Conservation (phyloP, 2,113 vertebrate species). For the Globicephala melas region DNA sequence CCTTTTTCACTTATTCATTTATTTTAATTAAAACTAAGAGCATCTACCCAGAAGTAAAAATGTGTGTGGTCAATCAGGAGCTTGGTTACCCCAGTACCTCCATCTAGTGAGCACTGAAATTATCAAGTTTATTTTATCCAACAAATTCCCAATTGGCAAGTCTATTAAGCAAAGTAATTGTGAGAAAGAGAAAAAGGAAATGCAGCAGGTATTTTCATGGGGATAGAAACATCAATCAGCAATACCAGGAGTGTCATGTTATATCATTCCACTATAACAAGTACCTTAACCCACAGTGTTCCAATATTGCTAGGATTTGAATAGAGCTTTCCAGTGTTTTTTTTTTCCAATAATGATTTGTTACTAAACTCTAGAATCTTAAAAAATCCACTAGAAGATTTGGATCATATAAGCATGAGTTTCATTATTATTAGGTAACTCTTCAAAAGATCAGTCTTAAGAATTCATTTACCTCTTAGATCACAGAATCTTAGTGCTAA, state of each 20-base stretch:
- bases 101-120: slow-evolving; percentile 33
- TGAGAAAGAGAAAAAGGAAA: not conserved
- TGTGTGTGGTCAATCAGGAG: not conserved
- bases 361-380: slow-evolving; percentile 32
- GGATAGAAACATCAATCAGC: not conserved
- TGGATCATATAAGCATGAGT: not conserved
- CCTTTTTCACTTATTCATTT: slow-evolving; percentile 38
- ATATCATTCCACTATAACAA: not conserved
- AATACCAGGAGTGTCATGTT: not conserved
- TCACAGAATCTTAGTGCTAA: not conserved
- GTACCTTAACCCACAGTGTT: not conserved
- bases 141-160: not conserved
- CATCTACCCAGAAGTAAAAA: slow-evolving; percentile 4
- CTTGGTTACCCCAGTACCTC: not conserved
- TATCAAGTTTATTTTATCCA: not conserved
- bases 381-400: slow-evolving; percentile 35
- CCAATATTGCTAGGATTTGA: not conserved
- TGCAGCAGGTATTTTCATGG: not conserved
- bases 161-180: not conserved
- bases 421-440: slow-evolving; percentile 2
- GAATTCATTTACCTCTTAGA: slow-evolving; percentile 2
- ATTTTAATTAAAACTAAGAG: slow-evolving; percentile 58
- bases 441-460: slow-evolving; percentile 16
- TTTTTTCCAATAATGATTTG: not conserved
- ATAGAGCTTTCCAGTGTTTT: not conserved